Percentiles rank a stretch among this genome's conserved stretches.
Conservation (phyloP, 1,140 invertebrate species). For the Camponotus vicinus region DNA sequence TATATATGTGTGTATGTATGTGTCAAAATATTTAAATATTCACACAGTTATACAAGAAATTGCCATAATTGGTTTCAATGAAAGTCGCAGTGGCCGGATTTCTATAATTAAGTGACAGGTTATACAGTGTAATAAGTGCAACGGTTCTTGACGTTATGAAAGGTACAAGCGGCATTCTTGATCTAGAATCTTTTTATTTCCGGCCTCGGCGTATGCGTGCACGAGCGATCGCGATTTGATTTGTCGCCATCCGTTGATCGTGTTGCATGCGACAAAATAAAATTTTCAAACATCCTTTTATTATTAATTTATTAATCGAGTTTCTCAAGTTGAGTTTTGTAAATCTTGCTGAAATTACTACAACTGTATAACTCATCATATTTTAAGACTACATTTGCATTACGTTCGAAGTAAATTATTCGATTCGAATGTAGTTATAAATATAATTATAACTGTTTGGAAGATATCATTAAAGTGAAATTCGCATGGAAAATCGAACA, state of each 20-base stretch:
- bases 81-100: slow-evolving; percentile 2
- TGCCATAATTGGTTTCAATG: not conserved
- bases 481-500: too few species aligned
- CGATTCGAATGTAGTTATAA: not conserved
- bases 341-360: slow-evolving; percentile 4
- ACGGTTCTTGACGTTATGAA: slow-evolving; percentile 19
- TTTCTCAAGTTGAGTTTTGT: not conserved
- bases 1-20: too few species aligned
- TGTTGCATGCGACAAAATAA: slow-evolving; percentile 24
- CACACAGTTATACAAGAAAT: not conserved
- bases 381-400: not conserved
- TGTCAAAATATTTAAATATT: not conserved
- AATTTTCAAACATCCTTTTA: slow-evolving; percentile 32
- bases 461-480: too few species aligned
- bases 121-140: not conserved
- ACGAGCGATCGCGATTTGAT: slow-evolving; percentile 20
- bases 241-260: slow-evolving; percentile 9
- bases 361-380: not conserved
- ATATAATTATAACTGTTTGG: not conserved
- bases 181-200: slow-evolving; percentile 46
- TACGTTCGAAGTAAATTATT: not conserved
- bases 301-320: slow-evolving; percentile 4
- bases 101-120: slow-evolving; percentile 28
- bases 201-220: not conserved
- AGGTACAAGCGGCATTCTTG: slow-evolving; percentile 47